A percentile compares a stretch with the other conserved stretches of the same genome.
Conservation (phyloP, 2,797 vertebrate genomes). For the Ctenosaura bakeri region DNA sequence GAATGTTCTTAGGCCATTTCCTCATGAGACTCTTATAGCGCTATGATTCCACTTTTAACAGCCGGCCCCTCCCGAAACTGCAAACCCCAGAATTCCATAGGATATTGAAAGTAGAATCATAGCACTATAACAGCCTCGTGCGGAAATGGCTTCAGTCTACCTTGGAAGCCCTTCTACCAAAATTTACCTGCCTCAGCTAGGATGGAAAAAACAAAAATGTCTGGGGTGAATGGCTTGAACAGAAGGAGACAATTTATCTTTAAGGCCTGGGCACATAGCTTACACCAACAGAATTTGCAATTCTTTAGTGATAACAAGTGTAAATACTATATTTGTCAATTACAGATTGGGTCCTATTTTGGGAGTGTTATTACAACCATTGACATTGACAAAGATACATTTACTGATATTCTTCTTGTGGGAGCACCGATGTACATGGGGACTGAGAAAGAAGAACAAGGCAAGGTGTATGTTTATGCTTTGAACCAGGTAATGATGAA, state of each 20-base stretch:
- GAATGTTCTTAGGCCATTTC: not conserved
- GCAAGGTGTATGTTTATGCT: slow-evolving; percentile 93
- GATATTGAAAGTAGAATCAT: too few species aligned
- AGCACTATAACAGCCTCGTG: too few species aligned
- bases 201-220: not conserved
- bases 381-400: slow-evolving; percentile 88
- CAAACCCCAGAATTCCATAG: too few species aligned
- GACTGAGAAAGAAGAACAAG: slow-evolving; percentile 92
- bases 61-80: too few species aligned
- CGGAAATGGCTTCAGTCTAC: too few species aligned
- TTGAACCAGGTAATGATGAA: slow-evolving; percentile 84
- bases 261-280: not conserved
- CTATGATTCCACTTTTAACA: too few species aligned
- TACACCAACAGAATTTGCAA: not conserved
- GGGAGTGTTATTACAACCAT: slow-evolving; percentile 93
- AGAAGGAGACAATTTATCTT: not conserved
- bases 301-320: not conserved
- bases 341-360: slow-evolving; percentile 97
- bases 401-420: slow-evolving; percentile 92
- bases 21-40: too few species aligned
- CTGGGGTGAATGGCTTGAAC: not conserved
- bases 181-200: not conserved
- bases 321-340: slow-evolving; percentile 7
- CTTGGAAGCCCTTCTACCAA: not conserved
- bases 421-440: slow-evolving; percentile 98